Conservation (phyloP, 92 coral and sea anemone species). For the Porites divaricata region DNA sequence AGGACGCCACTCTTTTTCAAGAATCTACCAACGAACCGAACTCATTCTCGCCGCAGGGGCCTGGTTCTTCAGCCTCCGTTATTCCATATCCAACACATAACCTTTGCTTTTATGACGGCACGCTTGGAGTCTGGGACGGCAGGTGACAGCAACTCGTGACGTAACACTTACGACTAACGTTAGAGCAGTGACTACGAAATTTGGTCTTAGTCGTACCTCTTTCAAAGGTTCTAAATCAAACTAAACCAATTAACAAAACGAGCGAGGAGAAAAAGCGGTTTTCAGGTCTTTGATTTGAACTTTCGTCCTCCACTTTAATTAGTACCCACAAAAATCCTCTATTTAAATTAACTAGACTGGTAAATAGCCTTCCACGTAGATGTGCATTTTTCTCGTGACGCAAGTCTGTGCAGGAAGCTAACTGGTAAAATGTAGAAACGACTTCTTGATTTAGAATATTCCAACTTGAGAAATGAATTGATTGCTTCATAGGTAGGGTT, state of each 20-base stretch:
- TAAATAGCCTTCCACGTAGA: no score
- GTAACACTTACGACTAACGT: neutral
- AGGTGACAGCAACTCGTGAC: conserved; percentile 63
- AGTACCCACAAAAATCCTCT: neutral
- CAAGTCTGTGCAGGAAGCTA: no score
- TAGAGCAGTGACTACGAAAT: no score
- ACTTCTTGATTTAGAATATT: no score
- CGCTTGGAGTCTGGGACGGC: conserved; percentile 82
- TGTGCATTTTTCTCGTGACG: no score
- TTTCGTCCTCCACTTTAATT: neutral
- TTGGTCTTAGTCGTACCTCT: neutral
- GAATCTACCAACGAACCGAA: conserved; percentile 59
- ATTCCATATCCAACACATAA: conserved; percentile 94
- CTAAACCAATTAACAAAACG: no score
- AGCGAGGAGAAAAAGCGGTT: neutral
- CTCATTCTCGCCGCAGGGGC: conserved; percentile 42
- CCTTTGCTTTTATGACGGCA: conserved; percentile 78
- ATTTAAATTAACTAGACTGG: no score
- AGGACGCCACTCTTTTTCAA: conserved; percentile 78
- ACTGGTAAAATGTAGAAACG: no score
- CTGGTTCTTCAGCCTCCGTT: conserved; percentile 56
- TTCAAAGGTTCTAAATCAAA: neutral
- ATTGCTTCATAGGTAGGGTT: no score
- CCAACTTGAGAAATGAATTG: no score
- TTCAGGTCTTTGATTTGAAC: neutral